These are phyloP conservation scores for Drosophila virilis DNA, from an alignment of 1,140 invertebrate species.

Conservation along the genomic window DNA sequence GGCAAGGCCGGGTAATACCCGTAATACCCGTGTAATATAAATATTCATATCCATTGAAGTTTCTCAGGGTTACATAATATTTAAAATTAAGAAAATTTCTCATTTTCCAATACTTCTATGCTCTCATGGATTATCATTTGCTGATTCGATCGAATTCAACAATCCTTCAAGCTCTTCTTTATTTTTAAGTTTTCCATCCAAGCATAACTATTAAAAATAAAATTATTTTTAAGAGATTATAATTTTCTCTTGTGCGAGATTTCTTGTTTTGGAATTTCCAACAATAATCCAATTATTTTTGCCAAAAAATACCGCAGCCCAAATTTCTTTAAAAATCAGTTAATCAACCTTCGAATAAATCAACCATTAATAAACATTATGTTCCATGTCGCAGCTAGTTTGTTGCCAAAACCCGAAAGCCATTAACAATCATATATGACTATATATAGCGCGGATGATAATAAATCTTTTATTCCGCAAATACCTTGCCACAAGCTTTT, in stretches of 20 bases:
- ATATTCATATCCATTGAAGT: no score
- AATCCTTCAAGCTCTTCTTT: background rate
- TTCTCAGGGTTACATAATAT: no score
- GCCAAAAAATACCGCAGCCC: conserved; percentile 11
- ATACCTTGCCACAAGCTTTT: conserved; percentile 31
- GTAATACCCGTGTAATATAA: no score
- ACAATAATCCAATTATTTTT: conserved; percentile 38
- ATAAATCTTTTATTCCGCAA: conserved; percentile 38
- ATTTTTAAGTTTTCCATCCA: background rate
- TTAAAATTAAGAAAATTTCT: no score
- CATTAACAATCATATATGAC: conserved; percentile 30
- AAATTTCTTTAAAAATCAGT: conserved; percentile 22
- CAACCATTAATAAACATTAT: conserved; percentile 39
- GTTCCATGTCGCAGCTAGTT: conserved; percentile 8
- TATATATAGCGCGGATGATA: conserved; percentile 32
- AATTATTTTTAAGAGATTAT: background rate
- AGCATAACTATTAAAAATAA: no score
- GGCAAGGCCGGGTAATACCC: no score
- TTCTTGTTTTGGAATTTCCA: background rate
- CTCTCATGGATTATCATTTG: no score
- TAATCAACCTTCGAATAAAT: conserved; percentile 7
- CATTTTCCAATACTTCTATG: no score
- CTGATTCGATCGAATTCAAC: no score
- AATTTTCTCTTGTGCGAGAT: background rate
- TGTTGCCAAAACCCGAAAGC: conserved; percentile 2